Evolutionary conservation across 92 coral and sea anemone species (phyloP), one percentile per base, ranked within the genome.

Genomic region (Isaurus tuberculatus): DNA sequence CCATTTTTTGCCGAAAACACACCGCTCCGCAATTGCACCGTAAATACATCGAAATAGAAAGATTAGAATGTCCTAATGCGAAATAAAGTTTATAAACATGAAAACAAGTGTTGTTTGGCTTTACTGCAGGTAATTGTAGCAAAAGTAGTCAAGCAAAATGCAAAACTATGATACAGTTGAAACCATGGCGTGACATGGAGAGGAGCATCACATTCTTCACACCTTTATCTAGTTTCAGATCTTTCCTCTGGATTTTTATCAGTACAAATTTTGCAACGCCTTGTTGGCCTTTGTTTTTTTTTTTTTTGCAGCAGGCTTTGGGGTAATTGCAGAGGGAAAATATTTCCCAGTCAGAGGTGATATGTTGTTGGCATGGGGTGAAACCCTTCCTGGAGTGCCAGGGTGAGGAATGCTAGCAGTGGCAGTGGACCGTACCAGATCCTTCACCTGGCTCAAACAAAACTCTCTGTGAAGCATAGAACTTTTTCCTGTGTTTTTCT

Each of bases 241-340:
- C 20, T 13, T n/a, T 57, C 17, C 89, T 29, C 22, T 32, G 20
- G 30, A 37, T 77, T 23, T 58, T n/a, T 14, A 23, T 79, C 32
- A 36, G 37, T n/a, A 69, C 86, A 79, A 11, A 70, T 86, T 55
- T 80, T 86, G 86, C 89, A 79, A n/a, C 14, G 17, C 17, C 68
- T 37, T 8, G 85, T 58, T 61, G 89, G 70, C 20, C 48, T 5
- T 11, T 63, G 49, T 29, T 86, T 86, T 69, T n/a, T n/a, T n/a
- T 37, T 87, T 87, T 26, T 65, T 79, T 15, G 79, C 40, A 4
- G 86, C 85, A 15, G 80, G 72, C 48, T 67, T 69, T 61, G 89
- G 86, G 8, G 86, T 34, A 48, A 79, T 86, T 4, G 3, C 8
- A 2, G 69, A 6, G 22, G 73, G 67, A 40, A 86, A 72, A 26